Evolutionary conservation across 2,797 vertebrate species (phyloP).

Genomic region (Myoxocephalus aenaeus): DNA sequence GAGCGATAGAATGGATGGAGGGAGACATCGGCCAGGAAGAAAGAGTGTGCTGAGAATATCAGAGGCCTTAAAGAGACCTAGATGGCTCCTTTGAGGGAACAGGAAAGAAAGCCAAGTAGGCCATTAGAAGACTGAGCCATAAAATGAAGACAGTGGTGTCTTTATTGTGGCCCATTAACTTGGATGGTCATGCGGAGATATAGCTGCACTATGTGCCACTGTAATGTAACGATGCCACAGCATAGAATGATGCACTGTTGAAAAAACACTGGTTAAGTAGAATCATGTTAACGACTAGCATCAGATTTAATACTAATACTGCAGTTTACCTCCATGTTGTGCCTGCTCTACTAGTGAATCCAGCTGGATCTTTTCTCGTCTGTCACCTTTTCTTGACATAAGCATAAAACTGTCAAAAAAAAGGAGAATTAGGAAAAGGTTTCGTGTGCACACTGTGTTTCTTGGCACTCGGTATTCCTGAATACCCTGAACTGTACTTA

Average conservation of each 20-base stretch:
- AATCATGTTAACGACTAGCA: conserved; percentile 66
- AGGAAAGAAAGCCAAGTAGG: conserved; percentile 82
- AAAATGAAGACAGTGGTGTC: conserved; percentile 82
- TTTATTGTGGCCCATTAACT: conserved; percentile 85
- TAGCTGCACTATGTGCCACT: conserved; percentile 73
- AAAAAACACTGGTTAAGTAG: conserved; percentile 68
- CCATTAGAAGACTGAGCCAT: conserved; percentile 83
- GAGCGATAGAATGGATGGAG: conserved; percentile 64
- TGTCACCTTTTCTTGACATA: conserved; percentile 16
- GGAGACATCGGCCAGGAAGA: conserved; percentile 69
- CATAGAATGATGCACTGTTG: conserved; percentile 72
- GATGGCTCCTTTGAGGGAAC: conserved; percentile 79
- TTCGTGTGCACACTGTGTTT: conserved; percentile 20
- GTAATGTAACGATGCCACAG: conserved; percentile 73
- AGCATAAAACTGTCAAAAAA: conserved; percentile 19
- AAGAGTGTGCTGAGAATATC: conserved; percentile 77
- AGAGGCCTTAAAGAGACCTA: conserved; percentile 78
- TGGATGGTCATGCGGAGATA: conserved; percentile 76
- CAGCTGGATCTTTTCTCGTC: conserved; percentile 6
- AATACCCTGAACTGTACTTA: conserved; percentile 20
- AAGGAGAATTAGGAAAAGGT: conserved; percentile 4
- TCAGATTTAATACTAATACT: conserved; percentile 40
- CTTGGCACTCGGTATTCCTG: conserved; percentile 4
- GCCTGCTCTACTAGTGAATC: conserved; percentile 8
- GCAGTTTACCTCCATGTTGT: conserved; percentile 23